Evolutionary conservation across 1,140 invertebrate species (phyloP), one percentile per base, ranked within the genome.

Genomic region (Lasioglossum albipes): DNA sequence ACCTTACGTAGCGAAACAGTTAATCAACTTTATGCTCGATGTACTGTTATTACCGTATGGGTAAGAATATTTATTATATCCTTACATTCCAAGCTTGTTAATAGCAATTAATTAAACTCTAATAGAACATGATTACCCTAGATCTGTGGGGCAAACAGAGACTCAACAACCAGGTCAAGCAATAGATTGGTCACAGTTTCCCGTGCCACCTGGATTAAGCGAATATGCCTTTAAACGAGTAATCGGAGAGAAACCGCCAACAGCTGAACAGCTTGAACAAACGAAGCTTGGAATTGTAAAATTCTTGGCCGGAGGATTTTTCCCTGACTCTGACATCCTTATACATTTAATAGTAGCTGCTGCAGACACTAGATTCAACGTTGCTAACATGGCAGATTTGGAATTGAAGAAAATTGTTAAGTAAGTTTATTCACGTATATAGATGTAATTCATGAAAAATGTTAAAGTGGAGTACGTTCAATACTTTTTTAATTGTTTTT

Each of bases 41-140:
- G 94, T 98, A 42, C 90, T 99, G 5, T 91, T 98, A 6, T 91
- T 98, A 41, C 97, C 97, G 59, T 99, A 98, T 92, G 96, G 96
- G 96, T 97, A 94, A 93, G 83, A 89, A 68, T 87, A 80, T 75
- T 70, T 75, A 71, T 67, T 75, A 54, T 57, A 80, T 62, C 9
- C 20, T n/a, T 59, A 79, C 76, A 54, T 9, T 31, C 59, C 57
- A 65, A 75, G 62, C n/a, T 20, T 20, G n/a, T 49, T 64, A 20
- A 61, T 36, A 76, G 31, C n/a, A 36, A 62, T n/a, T 36, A 75
- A 66, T 64, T 52, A 20, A 13, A 45, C 42, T 59, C 22, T 18
- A 80, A 31, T 76, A 66, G 27, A 31, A 62, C 59, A 57, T 84
- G 83, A 71, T 82, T 68, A 41, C 70, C 65, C n/a, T 62, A 87